Base-by-base conservation (phyloP, 1,140 invertebrate species). In the Mycetomoellerius zeteki region DNA sequence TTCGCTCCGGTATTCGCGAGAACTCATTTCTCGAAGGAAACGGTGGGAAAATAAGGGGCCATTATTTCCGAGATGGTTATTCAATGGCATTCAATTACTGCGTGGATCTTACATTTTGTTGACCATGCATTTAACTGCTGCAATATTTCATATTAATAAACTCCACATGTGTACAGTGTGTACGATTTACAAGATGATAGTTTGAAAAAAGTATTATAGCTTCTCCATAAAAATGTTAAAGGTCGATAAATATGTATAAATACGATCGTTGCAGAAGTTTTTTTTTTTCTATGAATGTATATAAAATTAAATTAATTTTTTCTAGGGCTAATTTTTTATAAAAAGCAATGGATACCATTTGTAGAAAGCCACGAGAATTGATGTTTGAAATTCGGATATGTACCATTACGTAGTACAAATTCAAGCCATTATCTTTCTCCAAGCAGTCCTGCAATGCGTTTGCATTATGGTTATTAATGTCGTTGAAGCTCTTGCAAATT, bases 11-110 rank as follows among this genome's bases (percentile, higher is more conserved):
- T 90, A 91, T 91, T 91, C 90, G 84, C 88, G 89, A 91, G 88
- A 91, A 89, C 90, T 90, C 87, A 90, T 91, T 91, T 91, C 89
- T 90, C 65, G 64, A 82, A 86, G 87, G 86, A 91, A 91, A 71
- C 85, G 50, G 77, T 71, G 72, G 65, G 72, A 81, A 67, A 81
- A 86, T 77, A 81, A 84, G 86, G 56, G 81, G 60, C 86, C 56
- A 86, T 86, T 81, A 71, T 86, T 86, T 84, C 85, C 54, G 54
- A 80, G 76, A 86, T 86, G 85, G 64, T 82, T 86, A 84, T 84
- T 84, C 80, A 84, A 84, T 84, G 80, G 69, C 80, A 84, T 84
- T 84, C 80, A 84, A 84, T 84, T 84, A 84, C 80, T 43, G 54
- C 69, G 54, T 50, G 37, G 80, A 82, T 82, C 80, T 82, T 67